Conservation (phyloP, 1,140 invertebrate species). For the Phymorhynchus buccinoides region DNA sequence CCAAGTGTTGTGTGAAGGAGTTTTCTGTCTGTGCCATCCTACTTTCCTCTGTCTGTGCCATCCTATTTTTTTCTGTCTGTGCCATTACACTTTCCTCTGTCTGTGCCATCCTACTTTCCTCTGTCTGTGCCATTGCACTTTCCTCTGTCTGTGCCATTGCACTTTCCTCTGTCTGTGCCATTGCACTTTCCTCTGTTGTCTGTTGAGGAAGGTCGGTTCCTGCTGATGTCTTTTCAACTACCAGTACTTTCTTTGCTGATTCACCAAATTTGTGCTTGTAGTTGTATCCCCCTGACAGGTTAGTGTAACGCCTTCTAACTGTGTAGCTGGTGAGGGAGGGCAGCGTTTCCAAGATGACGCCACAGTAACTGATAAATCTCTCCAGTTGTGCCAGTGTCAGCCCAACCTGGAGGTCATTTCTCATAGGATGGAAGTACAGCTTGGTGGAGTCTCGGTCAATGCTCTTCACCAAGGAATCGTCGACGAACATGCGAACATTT, state of each 20-base stretch:
- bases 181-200: neutral
- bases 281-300: neutral
- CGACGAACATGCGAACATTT: neutral
- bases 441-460: slow-evolving; percentile 6
- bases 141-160: too few species aligned
- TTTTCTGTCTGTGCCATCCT: neutral
- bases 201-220: neutral
- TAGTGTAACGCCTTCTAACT: neutral
- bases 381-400: slow-evolving; percentile 18
- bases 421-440: slow-evolving; percentile 25
- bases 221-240: neutral
- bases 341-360: neutral
- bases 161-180: too few species aligned
- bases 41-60: neutral
- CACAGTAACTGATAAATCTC: slow-evolving; percentile 13
- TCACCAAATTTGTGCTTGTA: neutral
- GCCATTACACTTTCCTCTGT: neutral
- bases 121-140: too few species aligned
- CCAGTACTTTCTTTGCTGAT: neutral
- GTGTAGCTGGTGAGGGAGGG: slow-evolving; percentile 13
- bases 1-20: neutral
- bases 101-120: neutral
- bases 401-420: neutral
- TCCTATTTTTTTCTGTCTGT: neutral
- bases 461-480: slow-evolving; percentile 5